Evolutionary conservation across 1,140 invertebrate genomes (phyloP), one percentile per base, ranked within the genome.

Genomic region (Orchesella cincta): DNA sequence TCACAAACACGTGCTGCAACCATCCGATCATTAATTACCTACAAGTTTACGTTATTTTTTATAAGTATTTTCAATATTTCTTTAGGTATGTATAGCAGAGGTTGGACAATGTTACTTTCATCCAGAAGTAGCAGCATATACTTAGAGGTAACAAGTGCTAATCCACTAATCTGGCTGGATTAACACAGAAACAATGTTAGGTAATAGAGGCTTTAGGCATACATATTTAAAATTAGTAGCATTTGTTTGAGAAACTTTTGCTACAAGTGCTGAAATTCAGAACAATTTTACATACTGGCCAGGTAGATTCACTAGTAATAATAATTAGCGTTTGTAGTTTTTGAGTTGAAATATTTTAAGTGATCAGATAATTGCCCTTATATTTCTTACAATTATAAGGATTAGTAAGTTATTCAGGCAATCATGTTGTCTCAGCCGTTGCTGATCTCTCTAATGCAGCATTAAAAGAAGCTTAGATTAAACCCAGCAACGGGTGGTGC

Each of bases 291-390:
- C 26, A 57, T 57, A 57, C 54, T 57, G 54, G 54, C 54, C 54
- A 57, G 54, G 54, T 57, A 3, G n/a, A 26, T 57, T 46, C 26
- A 16, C 54, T 57, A 57, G 12, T 57, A 23, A 57, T 57, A 16
- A 57, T 57, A 57, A 26, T 16, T 57, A 57, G 54, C 54, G 5
- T n/a, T 57, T 57, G 54, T 57, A 57, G 54, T 57, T 57, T 57
- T n/a, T n/a, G n/a, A n/a, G n/a, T n/a, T n/a, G n/a, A n/a, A n/a
- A n/a, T n/a, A n/a, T n/a, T n/a, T n/a, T n/a, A n/a, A n/a, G n/a
- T n/a, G n/a, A n/a, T n/a, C n/a, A n/a, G n/a, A n/a, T n/a, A n/a
- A n/a, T n/a, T n/a, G n/a, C n/a, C n/a, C n/a, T n/a, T n/a, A n/a
- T n/a, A n/a, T n/a, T n/a, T n/a, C n/a, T n/a, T n/a, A n/a, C n/a